Percentiles rank a stretch among this genome's conserved stretches.
Conservation (phyloP, 2,888 invertebrate species). For the Villa cingulata region DNA sequence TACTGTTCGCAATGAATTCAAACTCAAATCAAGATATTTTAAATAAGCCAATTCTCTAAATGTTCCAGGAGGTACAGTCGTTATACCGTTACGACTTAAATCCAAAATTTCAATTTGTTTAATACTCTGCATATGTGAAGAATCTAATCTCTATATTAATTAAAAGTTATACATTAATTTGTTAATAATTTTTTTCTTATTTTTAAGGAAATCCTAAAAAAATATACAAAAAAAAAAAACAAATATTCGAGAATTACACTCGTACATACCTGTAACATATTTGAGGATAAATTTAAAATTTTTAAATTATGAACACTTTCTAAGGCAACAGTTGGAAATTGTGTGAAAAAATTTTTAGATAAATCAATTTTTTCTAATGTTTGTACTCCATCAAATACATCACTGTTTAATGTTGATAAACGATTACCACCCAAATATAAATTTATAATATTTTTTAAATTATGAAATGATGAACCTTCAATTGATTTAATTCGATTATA, state of each 20-base stretch:
- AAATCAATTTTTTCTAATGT: constrained; percentile 68
- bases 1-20: constrained; percentile 77
- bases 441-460: constrained; percentile 49
- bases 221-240: neutral
- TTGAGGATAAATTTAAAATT: constrained; percentile 68
- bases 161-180: neutral
- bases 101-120: constrained; percentile 39
- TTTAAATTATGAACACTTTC: constrained; percentile 55
- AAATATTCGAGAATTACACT: neutral
- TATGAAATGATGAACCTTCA: constrained; percentile 61
- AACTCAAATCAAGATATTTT: constrained; percentile 64
- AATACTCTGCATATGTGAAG: constrained; percentile 46
- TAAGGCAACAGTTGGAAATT: constrained; percentile 66
- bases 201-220: no score
- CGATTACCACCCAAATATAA: constrained; percentile 67
- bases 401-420: constrained; percentile 67
- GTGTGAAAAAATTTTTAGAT: constrained; percentile 71
- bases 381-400: constrained; percentile 61
- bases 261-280: constrained; percentile 60
- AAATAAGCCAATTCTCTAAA: constrained; percentile 61
- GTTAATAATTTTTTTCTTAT: no score
- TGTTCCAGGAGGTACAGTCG: constrained; percentile 66
- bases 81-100: constrained; percentile 71
- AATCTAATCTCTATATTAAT: constrained; percentile 56
- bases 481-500: constrained; percentile 61